Evolutionary conservation across 2,797 vertebrate genomes (phyloP), one percentile per base, ranked within the genome.

Genomic region (Nannoperca australis): DNA sequence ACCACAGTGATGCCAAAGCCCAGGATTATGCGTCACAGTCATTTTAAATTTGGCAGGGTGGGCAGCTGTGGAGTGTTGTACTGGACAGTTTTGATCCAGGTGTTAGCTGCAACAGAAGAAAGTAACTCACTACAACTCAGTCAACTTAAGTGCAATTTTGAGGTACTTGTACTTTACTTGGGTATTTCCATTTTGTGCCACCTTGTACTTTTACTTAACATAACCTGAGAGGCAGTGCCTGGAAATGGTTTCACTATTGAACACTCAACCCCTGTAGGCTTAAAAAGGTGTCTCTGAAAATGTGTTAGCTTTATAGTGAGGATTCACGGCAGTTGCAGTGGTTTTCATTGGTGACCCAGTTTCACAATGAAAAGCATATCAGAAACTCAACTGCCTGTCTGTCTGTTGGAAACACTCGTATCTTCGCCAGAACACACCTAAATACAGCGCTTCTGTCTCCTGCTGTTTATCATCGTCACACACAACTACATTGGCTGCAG

Each of bases 1-100:
- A 59, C 14, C 51, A 68, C n/a, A 56, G 53, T 83, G 74, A 76
- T 36, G 34, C 78, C 73, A 56, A 56, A 59, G 66, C 68, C 42
- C 27, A 17, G 51, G 8, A 40, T 78, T 82, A 73, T 49, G 38
- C 76, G 60, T 84, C 73, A 70, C 42, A 74, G 65, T 70, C 59
- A 36, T 42, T 75, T 72, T 59, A 20, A 83, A 55, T 76, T 58
- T 74, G 56, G 62, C 56, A 69, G 73, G 45, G 18, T 60, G 54
- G 40, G 20, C 10, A 7, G 30, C 27, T 68, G 61, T 20, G 61
- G 18, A 11, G 11, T 15, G 11, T 36, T 65, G 36, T 32, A 38
- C 34, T 58, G 18, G 66, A 70, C 40, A 30, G 42, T 79, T 77
- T 62, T 62, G 47, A 54, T 72, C 18, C 76, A 68, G 68, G 54